These are phyloP conservation scores for Sphecodes monilicornis DNA, from an alignment of 2,888 invertebrate genomes.

Conservation along the genomic window DNA sequence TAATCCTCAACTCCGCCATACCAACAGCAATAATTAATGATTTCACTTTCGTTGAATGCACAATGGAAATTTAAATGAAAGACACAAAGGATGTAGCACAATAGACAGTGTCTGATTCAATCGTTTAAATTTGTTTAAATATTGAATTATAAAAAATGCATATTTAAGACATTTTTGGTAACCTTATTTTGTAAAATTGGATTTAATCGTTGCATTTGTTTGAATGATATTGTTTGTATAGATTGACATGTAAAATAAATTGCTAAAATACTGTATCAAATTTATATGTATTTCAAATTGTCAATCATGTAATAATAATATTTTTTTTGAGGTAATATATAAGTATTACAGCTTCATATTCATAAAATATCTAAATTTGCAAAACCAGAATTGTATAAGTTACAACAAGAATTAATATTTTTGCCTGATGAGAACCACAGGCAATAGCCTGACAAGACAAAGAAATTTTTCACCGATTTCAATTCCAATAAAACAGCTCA, in stretches of 20 bases:
- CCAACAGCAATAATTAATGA: background rate
- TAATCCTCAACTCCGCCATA: too few species aligned
- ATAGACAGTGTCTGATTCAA: too few species aligned
- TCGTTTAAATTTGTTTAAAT: background rate
- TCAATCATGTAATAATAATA: too few species aligned
- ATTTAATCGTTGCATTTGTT: background rate
- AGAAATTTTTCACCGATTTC: background rate
- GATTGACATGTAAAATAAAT: too few species aligned
- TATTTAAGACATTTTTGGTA: background rate
- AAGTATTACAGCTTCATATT: too few species aligned
- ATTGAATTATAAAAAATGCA: background rate
- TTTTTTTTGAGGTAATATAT: too few species aligned
- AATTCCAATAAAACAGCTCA: too few species aligned
- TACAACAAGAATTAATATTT: background rate
- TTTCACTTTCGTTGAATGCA: background rate
- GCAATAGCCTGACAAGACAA: background rate
- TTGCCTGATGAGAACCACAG: background rate
- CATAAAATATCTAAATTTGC: background rate
- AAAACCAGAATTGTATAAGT: background rate
- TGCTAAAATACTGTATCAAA: too few species aligned
- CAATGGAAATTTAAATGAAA: too few species aligned
- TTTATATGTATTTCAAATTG: too few species aligned
- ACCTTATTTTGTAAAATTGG: background rate
- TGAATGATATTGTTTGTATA: too few species aligned
- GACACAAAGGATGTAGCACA: too few species aligned